Base-by-base conservation (phyloP, 2,888 invertebrate species). In the Syritta pipiens region DNA sequence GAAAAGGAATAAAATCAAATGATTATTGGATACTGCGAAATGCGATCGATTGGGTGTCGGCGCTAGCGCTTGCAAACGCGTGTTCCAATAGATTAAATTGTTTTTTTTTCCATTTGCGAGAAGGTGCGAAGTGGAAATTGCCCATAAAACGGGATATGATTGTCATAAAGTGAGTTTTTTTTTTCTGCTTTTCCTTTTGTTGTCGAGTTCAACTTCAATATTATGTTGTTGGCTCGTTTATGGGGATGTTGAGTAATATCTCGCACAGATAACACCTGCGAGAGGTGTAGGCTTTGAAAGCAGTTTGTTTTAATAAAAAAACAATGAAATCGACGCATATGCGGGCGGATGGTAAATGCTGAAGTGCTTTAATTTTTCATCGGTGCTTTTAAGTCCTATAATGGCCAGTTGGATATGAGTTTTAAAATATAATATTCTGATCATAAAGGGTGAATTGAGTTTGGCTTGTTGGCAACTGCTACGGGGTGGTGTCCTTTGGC, bases 1-100 rank as follows among this genome's bases (percentile, higher is more conserved):
- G 67, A 68, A 74, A 57, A 67, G 62, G 51, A 68, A 79, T 79
- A 72, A 79, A 79, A 79, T 68, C 48, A 19, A 79, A 79, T 72
- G 79, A 62, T 60, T 77, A 76, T 75, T 60, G 60, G 59, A n/a
- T 24, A 40, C 22, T 5, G 46, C 10, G 48, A 48, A 20, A 37
- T 24, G 40, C 24, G 22, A 17, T 22, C 24, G 26, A 7, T 37
- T 17, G 37, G n/a, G n/a, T n/a, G n/a, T n/a, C n/a, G n/a, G n/a
- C n/a, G n/a, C n/a, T n/a, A n/a, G 42, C 57, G 24, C 22, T 57
- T 42, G 59, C 19, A 4, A 42, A 57, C 57, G 57, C 40, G 57
- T 63, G 26, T 40, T 17, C 26, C 65, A 57, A 67, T 49, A 60
- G 65, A 79, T 79, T 79, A 60, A 72, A 79, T 71, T 32, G 49